phyloP scores from a whole-genome alignment of 1,140 invertebrate genomes.

The Melipona quadrifasciata region DNA sequence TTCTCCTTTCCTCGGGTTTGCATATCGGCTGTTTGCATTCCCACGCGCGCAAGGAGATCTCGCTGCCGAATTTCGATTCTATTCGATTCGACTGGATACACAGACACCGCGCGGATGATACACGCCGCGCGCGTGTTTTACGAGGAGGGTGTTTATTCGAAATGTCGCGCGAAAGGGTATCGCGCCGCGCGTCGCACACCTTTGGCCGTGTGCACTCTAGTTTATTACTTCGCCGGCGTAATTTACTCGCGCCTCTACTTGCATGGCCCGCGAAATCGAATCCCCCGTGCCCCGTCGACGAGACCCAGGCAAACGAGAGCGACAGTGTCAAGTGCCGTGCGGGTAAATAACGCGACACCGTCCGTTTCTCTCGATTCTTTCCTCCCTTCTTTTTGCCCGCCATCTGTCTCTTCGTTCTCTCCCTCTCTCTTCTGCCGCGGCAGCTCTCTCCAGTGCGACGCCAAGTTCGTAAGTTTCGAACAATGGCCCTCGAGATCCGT shows the following conservation, averaged over 20 bases:
- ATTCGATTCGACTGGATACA: neutral
- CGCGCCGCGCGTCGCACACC: neutral
- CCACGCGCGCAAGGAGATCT: neutral
- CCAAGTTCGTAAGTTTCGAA: neutral
- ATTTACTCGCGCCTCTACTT: slow-evolving; percentile 31
- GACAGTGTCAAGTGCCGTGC: slow-evolving; percentile 27
- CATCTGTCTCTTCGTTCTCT: neutral
- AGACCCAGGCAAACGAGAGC: slow-evolving; percentile 15
- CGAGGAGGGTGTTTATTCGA: slow-evolving; percentile 23
- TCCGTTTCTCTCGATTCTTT: neutral
- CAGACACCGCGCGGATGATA: neutral
- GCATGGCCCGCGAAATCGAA: slow-evolving; percentile 35
- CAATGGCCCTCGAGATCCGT: neutral
- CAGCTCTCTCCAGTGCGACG: no score
- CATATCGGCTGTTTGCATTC: no score
- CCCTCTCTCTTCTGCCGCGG: no score
- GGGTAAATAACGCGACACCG: slow-evolving; percentile 31
- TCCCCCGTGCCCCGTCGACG: slow-evolving; percentile 24
- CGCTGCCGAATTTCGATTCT: neutral
- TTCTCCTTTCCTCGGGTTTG: no score
- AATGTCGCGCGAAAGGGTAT: slow-evolving; percentile 3
- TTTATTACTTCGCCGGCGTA: slow-evolving; percentile 51
- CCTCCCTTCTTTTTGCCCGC: neutral
- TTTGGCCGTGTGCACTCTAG: slow-evolving; percentile 22
- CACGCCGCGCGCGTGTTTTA: neutral